Conservation (phyloP, 2,888 invertebrate species). For the Diaperis boleti region DNA sequence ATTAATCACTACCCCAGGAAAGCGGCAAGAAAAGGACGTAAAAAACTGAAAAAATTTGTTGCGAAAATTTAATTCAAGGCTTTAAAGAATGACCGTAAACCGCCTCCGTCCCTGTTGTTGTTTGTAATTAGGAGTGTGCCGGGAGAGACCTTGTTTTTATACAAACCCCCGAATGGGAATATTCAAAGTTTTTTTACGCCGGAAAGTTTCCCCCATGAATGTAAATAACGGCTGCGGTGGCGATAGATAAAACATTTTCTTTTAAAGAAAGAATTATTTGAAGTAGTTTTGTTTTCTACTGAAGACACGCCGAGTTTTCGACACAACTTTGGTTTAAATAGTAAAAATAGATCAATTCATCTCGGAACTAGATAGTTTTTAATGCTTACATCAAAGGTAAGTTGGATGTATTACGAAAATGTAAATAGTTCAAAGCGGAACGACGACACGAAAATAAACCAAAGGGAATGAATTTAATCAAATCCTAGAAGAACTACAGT, state of each 20-base stretch:
- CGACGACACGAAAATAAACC: neutral
- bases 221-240: conserved; percentile 2
- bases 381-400: neutral
- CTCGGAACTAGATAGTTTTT: neutral
- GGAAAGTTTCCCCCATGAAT: neutral
- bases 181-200: neutral
- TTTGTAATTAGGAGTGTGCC: neutral
- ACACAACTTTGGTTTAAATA: neutral
- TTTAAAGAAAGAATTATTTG: conserved; percentile 2
- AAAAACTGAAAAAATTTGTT: too few relatives aligned
- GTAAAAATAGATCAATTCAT: neutral
- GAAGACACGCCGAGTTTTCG: neutral
- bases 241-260: conserved; percentile 1
- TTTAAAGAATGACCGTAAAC: conserved; percentile 2
- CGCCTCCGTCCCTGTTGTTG: neutral
- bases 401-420: neutral
- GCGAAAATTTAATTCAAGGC: conserved; percentile 3
- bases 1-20: too few relatives aligned
- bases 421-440: neutral
- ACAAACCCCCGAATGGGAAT: neutral
- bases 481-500: neutral
- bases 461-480: too few relatives aligned
- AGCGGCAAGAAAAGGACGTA: too few relatives aligned
- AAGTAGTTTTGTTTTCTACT: neutral
- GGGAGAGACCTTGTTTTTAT: neutral